Conservation (phyloP, 2,888 invertebrate species). For the Parthenolecanium corni region DNA sequence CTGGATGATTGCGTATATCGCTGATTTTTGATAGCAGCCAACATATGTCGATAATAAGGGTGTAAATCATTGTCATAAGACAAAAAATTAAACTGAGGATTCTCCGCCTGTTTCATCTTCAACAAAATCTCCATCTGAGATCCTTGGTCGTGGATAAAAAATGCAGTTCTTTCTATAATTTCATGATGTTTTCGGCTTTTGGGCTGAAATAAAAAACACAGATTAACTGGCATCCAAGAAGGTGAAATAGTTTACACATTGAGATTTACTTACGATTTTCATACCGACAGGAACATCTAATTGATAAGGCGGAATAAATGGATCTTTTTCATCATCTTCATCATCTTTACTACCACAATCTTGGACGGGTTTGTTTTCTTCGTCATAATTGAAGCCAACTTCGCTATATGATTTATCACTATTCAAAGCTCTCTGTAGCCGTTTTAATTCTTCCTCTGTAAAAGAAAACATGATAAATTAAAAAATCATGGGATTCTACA, state of each 20-base stretch:
- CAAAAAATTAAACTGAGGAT: conserved; percentile 86
- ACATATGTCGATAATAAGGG: conserved; percentile 74
- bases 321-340: conserved; percentile 39
- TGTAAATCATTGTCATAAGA: conserved; percentile 73
- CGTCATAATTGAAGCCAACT: conserved; percentile 64
- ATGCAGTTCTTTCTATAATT: conserved; percentile 88
- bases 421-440: conserved; percentile 58
- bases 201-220: conserved; percentile 49
- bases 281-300: conserved; percentile 67
- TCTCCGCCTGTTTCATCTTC: conserved; percentile 90
- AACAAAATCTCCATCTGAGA: conserved; percentile 97
- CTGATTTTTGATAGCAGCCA: conserved; percentile 55
- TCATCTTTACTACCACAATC: conserved; percentile 39
- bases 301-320: conserved; percentile 58
- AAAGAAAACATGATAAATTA: conserved; percentile 21
- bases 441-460: conserved; percentile 84
- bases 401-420: conserved; percentile 48
- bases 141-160: conserved; percentile 79
- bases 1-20: conserved; percentile 43
- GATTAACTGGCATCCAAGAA: not conserved
- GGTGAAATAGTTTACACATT: not conserved
- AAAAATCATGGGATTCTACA: not conserved
- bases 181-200: conserved; percentile 76
- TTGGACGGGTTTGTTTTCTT: conserved; percentile 38
- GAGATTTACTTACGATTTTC: conserved; percentile 47